These are phyloP conservation scores for Acanthaster planci DNA, from an alignment of 35 echinoderm and acorn worm genomes.

Conservation along the genomic window DNA sequence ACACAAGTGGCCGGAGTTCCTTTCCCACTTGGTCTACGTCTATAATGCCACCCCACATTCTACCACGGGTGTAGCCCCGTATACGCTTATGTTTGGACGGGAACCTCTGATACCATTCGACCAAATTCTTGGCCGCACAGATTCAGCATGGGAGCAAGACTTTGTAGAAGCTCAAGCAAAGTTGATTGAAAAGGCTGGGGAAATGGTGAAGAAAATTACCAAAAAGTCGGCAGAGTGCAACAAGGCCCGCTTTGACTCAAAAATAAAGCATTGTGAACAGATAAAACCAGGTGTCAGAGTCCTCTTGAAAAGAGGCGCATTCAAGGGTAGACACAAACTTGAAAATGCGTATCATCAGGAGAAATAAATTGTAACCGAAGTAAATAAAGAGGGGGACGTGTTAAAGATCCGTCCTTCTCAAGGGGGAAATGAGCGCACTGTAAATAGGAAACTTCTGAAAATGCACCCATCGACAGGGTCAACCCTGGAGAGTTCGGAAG, in stretches of 20 bases:
- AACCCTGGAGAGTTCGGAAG: neutral
- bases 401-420: conserved; percentile 3
- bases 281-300: conserved; percentile 18
- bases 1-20: neutral
- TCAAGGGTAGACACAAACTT: conserved; percentile 33
- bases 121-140: neutral
- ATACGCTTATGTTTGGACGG: conserved; percentile 52
- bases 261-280: neutral
- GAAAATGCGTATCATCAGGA: neutral
- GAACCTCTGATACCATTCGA: conserved; percentile 42
- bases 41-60: conserved; percentile 30
- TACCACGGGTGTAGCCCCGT: conserved; percentile 30
- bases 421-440: neutral
- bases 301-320: neutral
- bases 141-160: conserved; percentile 13
- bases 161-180: conserved; percentile 26
- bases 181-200: neutral
- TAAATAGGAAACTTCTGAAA: conserved; percentile 27
- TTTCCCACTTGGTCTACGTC: conserved; percentile 5
- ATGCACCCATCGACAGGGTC: neutral
- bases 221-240: neutral
- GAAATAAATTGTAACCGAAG: neutral
- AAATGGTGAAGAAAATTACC: neutral
- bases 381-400: conserved; percentile 5
- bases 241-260: conserved; percentile 14